These are phyloP conservation scores for Diplodus sargus DNA, from an alignment of 2,797 vertebrate genomes.

Conservation along the genomic window DNA sequence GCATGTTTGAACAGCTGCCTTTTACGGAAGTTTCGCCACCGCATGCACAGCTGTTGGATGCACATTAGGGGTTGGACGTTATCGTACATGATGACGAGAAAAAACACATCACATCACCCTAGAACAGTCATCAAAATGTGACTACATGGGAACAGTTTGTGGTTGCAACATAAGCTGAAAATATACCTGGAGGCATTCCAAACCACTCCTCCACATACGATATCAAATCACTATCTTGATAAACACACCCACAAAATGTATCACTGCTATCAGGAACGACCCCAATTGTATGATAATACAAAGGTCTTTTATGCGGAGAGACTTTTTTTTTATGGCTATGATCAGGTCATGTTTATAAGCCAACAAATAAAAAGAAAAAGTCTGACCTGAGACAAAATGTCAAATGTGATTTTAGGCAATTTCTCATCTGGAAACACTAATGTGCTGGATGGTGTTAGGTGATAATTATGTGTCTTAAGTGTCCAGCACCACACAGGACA, in stretches of 20 bases:
- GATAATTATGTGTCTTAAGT: background rate
- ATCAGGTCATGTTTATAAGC: slow-evolving; percentile 10
- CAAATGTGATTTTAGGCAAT: background rate
- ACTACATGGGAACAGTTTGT: slow-evolving; percentile 22
- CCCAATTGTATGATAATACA: slow-evolving; percentile 22
- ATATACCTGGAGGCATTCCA: background rate
- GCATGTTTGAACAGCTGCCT: background rate
- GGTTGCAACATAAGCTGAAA: slow-evolving; percentile 20
- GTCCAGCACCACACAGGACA: slow-evolving; percentile 18
- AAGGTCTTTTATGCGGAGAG: slow-evolving; percentile 4
- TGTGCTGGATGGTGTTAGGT: background rate
- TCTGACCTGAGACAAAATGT: background rate
- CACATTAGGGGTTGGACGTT: background rate
- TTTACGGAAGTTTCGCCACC: background rate
- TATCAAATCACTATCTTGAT: slow-evolving; percentile 35
- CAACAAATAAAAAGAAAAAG: background rate
- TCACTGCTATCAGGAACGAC: slow-evolving; percentile 25
- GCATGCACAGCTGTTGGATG: background rate
- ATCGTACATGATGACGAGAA: background rate
- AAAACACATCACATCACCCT: background rate
- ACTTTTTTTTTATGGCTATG: slow-evolving; percentile 26
- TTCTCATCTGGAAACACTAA: background rate
- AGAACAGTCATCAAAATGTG: slow-evolving; percentile 9
- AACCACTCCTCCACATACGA: slow-evolving; percentile 23
- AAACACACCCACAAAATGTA: slow-evolving; percentile 49